Evolutionary conservation across 1,140 invertebrate species (phyloP), one percentile per base, ranked within the genome.

Genomic region (Wasmannia auropunctata): DNA sequence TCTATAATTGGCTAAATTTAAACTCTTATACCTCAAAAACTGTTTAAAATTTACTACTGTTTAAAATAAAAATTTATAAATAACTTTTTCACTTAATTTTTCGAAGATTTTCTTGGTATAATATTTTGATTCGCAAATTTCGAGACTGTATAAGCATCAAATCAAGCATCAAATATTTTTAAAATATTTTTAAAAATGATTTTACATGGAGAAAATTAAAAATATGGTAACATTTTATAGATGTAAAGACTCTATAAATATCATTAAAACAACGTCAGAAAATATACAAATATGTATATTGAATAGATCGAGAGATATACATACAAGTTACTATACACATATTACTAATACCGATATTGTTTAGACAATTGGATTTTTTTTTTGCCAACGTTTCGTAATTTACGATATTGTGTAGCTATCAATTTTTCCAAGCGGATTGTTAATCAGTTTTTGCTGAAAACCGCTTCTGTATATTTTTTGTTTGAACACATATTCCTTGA

Each of bases 321-420:
- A 43, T 11, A 43, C 43, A 43, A 37, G 2, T 16, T 54, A 11
- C 1, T 34, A 74, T 34, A 34, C 54, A 34, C 0, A 72, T 74
- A n/a, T 72, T 54, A 54, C 3, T 25, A 34, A 51, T 72, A 54
- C 19, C 25, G 19, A 25, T 74, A 25, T 10, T 51, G n/a, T 51
- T 70, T 19, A 79, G 19, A 43, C 46, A 77, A 63, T 63, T 31
- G 14, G 3, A 43, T 37, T 77, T 65, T 28, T 77, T 65, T 28
- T 43, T 22, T 4, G 28, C 14, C 3, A 37, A 37, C 11, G n/a
- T 62, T 31, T 60, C 5, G 10, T 25, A 60, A 22, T 63, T 51
- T 28, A 40, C 0, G 16, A 49, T n/a, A 2, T 22, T 7, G 14
- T 6, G 2, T 14, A 31, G 16, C 16, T 67, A 8, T 37, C 1